A percentile compares a stretch with the other conserved stretches of the same genome.
These are phyloP conservation scores for Theodoxus fluviatilis DNA, from an alignment of 2,888 invertebrate species.

Conservation along the genomic window DNA sequence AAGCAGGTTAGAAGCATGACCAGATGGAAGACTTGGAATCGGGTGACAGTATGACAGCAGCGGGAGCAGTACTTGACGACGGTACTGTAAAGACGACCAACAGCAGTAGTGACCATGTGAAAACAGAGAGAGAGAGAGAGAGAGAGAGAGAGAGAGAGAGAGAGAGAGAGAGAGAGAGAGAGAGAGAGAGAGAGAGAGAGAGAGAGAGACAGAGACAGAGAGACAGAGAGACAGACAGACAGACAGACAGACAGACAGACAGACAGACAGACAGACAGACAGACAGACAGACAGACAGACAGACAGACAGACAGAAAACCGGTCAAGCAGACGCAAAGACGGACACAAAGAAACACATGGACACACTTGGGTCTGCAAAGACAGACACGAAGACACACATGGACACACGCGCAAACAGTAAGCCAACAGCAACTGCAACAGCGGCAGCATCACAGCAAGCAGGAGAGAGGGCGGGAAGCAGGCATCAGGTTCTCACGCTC, in stretches of 20 bases:
- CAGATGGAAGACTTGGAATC: too few relatives aligned
- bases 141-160: neutral
- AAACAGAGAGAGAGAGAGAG: neutral
- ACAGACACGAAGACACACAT: neutral
- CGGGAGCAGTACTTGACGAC: neutral
- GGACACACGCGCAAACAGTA: too few relatives aligned
- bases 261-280: slow-evolving; percentile 3
- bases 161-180: neutral
- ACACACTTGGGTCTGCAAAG: neutral
- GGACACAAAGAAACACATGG: neutral
- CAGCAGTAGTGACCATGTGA: neutral
- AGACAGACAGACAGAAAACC: neutral
- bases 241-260: slow-evolving; percentile 1
- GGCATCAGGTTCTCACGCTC: too few relatives aligned
- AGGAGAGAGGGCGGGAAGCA: too few relatives aligned
- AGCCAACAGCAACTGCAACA: too few relatives aligned
- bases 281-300: slow-evolving; percentile 1
- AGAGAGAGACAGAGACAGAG: neutral
- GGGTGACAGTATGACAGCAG: too few relatives aligned
- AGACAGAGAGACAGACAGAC: neutral
- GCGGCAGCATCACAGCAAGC: too few relatives aligned
- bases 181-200: slow-evolving; percentile 10
- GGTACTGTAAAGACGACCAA: neutral
- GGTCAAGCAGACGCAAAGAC: neutral
- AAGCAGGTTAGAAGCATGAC: too few relatives aligned